phyloP scores from a whole-genome alignment of 2,113 vertebrate genomes.

The Gopherus evgoodei region DNA sequence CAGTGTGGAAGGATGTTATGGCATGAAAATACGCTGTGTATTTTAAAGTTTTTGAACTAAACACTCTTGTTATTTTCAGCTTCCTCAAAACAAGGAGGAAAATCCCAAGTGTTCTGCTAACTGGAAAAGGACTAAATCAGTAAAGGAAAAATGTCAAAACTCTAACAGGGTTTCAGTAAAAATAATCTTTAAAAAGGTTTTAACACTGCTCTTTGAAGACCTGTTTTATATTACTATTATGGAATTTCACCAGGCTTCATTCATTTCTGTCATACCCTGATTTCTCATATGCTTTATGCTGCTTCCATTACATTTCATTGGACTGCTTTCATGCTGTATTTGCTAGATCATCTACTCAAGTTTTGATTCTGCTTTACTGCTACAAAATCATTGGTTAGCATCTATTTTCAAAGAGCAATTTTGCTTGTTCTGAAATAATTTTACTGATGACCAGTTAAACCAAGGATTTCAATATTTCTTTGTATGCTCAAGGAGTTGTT shows the following conservation, averaged over 20 bases:
- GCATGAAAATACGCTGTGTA: background rate
- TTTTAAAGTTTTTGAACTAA: slow-evolving; percentile 1
- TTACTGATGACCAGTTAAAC: background rate
- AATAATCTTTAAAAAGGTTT: background rate
- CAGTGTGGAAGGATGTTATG: background rate
- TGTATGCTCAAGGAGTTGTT: background rate
- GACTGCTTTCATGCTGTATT: background rate
- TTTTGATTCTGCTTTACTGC: background rate
- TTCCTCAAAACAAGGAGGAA: background rate
- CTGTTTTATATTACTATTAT: fast-evolving
- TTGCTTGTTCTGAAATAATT: background rate
- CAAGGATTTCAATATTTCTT: background rate
- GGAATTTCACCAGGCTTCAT: background rate
- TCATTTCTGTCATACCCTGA: background rate
- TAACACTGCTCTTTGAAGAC: background rate
- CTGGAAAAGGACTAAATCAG: background rate
- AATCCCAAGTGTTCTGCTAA: background rate
- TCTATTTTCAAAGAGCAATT: background rate
- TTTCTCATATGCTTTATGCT: background rate
- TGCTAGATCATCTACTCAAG: background rate
- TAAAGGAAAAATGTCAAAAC: background rate
- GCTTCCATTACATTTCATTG: background rate
- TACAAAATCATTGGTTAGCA: background rate
- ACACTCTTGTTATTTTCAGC: background rate
- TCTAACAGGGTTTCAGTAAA: background rate